Percentiles rank a stretch among this genome's conserved stretches.
These are phyloP conservation scores for Emydocephalus ijimae DNA, from an alignment of 2,113 vertebrate genomes.

Conservation along the genomic window DNA sequence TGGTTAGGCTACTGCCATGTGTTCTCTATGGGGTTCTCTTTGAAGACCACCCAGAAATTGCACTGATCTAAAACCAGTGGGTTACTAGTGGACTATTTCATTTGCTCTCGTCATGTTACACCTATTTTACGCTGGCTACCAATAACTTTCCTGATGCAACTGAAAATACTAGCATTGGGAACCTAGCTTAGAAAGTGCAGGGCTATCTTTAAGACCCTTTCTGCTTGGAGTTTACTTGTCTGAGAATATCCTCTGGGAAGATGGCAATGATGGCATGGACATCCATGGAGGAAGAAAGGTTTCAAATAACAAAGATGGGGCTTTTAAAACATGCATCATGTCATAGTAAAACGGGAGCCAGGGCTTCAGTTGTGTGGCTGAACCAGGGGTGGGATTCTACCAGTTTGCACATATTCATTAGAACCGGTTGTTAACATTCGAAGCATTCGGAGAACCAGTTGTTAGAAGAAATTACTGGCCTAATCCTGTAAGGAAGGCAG, in stretches of 20 bases:
- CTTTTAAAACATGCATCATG: background rate
- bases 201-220: background rate
- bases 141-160: background rate
- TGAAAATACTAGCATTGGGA: background rate
- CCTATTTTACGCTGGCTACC: background rate
- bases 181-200: background rate
- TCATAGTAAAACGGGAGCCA: background rate
- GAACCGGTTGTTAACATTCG: too few relatives aligned
- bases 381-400: background rate
- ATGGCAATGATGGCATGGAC: background rate
- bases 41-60: background rate
- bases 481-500: too few relatives aligned
- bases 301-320: background rate
- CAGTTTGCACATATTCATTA: too few relatives aligned
- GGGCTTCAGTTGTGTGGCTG: background rate
- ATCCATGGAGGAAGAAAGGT: background rate
- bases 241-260: background rate
- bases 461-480: too few relatives aligned
- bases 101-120: background rate
- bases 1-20: background rate
- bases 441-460: too few relatives aligned
- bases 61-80: background rate
- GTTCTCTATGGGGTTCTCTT: background rate
- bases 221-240: background rate
- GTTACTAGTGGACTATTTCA: background rate